These are phyloP conservation scores for Miichthys miiuy DNA, from an alignment of 2,797 vertebrate genomes.

Conservation along the genomic window DNA sequence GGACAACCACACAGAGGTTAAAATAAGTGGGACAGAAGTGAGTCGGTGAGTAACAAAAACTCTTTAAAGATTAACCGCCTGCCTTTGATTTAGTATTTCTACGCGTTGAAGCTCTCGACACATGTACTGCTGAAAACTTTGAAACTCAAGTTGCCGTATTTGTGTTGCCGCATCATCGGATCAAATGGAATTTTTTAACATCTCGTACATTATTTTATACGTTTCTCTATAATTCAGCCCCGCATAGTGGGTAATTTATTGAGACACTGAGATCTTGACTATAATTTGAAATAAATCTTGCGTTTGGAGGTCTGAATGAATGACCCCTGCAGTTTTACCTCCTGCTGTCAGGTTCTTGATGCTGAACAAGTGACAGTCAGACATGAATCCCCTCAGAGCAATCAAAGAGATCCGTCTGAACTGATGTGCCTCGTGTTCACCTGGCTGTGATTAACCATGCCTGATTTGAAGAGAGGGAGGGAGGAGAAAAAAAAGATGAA, in stretches of 20 bases:
- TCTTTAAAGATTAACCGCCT: background rate
- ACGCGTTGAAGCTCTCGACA: background rate
- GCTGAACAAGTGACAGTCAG: conserved; percentile 32
- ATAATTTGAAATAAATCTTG: conserved; percentile 15
- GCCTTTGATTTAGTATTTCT: conserved; percentile 13
- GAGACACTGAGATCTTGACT: conserved; percentile 2
- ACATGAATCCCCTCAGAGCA: conserved; percentile 52
- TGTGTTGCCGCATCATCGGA: conserved; percentile 1
- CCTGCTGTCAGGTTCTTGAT: conserved; percentile 40
- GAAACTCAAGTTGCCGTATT: conserved; percentile 1
- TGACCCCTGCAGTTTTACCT: conserved; percentile 37
- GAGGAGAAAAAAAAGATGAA: conserved; percentile 4
- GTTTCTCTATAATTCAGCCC: conserved; percentile 9
- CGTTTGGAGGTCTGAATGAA: background rate
- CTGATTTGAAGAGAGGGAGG: conserved; percentile 11
- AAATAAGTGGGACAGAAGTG: background rate
- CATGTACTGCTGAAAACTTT: background rate
- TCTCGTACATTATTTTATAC: conserved; percentile 9
- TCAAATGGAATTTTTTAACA: conserved; percentile 32
- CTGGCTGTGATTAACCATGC: conserved; percentile 41
- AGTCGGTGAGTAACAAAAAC: conserved; percentile 9
- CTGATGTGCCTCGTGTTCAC: conserved; percentile 36
- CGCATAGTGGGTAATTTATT: conserved; percentile 1
- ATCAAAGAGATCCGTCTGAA: conserved; percentile 44
- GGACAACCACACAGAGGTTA: background rate